Evolutionary conservation across 2,888 invertebrate species (phyloP), one percentile per base, ranked within the genome.

Genomic region (Watsonalla cultraria): DNA sequence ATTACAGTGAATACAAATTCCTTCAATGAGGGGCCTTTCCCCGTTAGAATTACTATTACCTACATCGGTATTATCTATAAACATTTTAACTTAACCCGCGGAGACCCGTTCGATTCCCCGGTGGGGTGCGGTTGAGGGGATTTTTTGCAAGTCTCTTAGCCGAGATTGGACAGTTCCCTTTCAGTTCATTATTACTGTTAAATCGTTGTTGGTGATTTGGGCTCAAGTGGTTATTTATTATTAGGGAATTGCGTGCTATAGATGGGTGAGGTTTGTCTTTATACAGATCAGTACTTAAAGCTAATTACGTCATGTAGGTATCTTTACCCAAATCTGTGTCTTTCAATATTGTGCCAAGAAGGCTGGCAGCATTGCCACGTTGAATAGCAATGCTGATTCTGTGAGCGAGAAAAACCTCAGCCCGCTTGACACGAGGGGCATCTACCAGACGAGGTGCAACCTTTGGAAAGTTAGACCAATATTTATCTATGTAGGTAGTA

Each of bases 1-100:
- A 84, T 84, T 82, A 82, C 74, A 72, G 65, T 81, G 79, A 82
- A 83, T 82, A 78, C 78, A 76, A 82, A 89, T 89, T 82, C 87
- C 84, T 70, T 74, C 76, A 82, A 80, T 71, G 66, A 72, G 81
- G 81, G 80, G 72, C 59, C 66, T 55, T 60, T 64, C 72, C 78
- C 82, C 80, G 76, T 72, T 76, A 84, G 84, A 82, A 84, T 84
- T 82, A 85, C 84, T 84, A 86, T 88, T 85, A 81, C 82, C 78
- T 80, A 80, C 76, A 83, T 79, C 68, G 74, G 86, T 78, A 87
- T 90, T 89, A 90, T 90, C 88, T 90, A 85, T 90, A 90, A 90
- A 89, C 89, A 90, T 90, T 90, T 89, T 87, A 90, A 81, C 84
- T 90, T 90, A 90, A 90, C 89, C 89, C 86, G 82, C 78, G 87